Conservation (phyloP, 2,113 vertebrate genomes). For the Hassar affinis region DNA sequence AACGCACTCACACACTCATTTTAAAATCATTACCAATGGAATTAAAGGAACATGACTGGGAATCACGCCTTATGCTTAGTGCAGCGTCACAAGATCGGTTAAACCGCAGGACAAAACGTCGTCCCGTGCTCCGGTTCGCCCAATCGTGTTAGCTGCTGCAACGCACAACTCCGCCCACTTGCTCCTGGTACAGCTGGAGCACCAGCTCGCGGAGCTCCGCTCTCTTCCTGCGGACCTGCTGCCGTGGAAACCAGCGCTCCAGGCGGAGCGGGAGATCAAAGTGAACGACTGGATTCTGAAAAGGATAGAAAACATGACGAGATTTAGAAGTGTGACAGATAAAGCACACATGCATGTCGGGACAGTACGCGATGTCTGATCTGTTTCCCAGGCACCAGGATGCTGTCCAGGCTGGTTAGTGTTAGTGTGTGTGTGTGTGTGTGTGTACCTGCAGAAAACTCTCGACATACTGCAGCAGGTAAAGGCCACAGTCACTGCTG, state of each 20-base stretch:
- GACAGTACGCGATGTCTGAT: background rate
- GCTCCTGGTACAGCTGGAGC: conserved; percentile 79
- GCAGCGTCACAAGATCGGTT: too few relatives aligned
- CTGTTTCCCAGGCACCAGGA: background rate
- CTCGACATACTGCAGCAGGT: conserved; percentile 89
- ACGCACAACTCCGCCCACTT: conserved; percentile 61
- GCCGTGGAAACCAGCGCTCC: conserved; percentile 87
- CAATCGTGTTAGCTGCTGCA: conserved; percentile 60
- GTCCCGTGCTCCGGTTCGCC: background rate
- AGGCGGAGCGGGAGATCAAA: conserved; percentile 82
- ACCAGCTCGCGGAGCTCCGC: conserved; percentile 85
- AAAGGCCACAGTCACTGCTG: conserved; percentile 90
- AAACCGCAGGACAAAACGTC: too few relatives aligned
- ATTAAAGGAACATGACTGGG: background rate
- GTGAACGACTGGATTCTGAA: conserved; percentile 87
- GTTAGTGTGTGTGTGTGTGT: background rate
- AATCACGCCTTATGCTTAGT: background rate
- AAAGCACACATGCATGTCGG: background rate
- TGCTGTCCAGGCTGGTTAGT: background rate
- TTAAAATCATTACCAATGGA: background rate
- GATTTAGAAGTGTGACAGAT: background rate
- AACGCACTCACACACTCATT: background rate
- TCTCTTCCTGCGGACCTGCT: conserved; percentile 83
- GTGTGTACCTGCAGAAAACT: conserved; percentile 86
- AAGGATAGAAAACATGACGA: background rate